Evolutionary conservation across 2,888 invertebrate species (phyloP).

Genomic region (Adineta ricciae): DNA sequence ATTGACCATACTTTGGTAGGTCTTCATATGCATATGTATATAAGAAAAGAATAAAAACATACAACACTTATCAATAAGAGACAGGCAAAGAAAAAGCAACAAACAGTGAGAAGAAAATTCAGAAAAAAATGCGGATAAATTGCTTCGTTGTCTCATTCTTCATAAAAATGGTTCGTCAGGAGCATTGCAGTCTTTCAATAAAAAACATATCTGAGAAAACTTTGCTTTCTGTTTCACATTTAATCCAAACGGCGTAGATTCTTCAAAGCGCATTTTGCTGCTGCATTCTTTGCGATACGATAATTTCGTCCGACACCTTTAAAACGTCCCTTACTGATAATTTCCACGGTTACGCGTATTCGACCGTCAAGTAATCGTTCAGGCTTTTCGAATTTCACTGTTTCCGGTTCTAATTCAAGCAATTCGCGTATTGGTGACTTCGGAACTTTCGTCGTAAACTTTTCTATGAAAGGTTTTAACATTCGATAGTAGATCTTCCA

Average conservation of each 20-base stretch:
- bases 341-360: conserved; percentile 89
- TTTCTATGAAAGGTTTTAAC: conserved; percentile 89
- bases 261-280: conserved; percentile 80
- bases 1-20: background rate
- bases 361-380: conserved; percentile 75
- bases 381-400: conserved; percentile 91
- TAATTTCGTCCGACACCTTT: conserved; percentile 94
- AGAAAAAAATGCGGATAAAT: background rate
- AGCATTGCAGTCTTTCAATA: background rate
- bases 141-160: background rate
- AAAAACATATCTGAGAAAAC: background rate
- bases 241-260: conserved; percentile 22
- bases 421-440: conserved; percentile 94
- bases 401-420: conserved; percentile 89
- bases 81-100: background rate
- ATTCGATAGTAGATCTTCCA: conserved; percentile 72
- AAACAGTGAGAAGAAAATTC: background rate
- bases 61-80: background rate
- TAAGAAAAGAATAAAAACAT: background rate
- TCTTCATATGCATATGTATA: background rate
- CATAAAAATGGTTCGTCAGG: background rate
- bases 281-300: conserved; percentile 95
- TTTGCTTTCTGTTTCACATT: background rate
- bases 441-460: conserved; percentile 89
- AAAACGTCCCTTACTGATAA: conserved; percentile 90